phyloP scores from a whole-genome alignment of 2,113 vertebrate species.

The Hippopotamus amphibius region DNA sequence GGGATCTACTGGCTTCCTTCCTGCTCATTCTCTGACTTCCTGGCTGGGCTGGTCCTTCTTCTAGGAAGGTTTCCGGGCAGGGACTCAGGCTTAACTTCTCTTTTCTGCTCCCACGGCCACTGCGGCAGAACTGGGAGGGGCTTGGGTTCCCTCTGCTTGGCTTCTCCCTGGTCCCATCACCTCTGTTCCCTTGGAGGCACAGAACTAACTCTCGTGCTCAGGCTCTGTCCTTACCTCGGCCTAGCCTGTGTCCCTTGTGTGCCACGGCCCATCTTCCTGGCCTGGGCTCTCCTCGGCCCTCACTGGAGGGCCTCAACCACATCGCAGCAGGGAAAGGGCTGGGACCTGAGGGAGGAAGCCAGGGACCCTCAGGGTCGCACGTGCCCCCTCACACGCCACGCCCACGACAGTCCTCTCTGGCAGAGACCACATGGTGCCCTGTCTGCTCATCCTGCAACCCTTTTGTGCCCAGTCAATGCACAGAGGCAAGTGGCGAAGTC shows the following conservation, averaged over 20 bases:
- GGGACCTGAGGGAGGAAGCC: not conserved
- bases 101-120: not conserved
- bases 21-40: not conserved
- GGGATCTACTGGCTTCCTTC: not conserved
- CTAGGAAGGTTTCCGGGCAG: not conserved
- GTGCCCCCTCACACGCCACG: accelerated
- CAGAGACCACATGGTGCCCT: not conserved
- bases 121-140: not conserved
- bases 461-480: not conserved
- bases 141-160: not conserved
- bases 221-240: not conserved
- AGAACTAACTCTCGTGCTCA: not conserved
- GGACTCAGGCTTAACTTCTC: not conserved
- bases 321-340: not conserved
- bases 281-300: not conserved
- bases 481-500: not conserved
- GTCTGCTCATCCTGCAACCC: not conserved
- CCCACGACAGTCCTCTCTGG: not conserved
- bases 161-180: not conserved
- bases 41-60: not conserved
- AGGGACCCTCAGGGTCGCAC: not conserved
- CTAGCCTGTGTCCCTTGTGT: not conserved
- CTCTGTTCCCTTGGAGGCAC: too few relatives aligned
- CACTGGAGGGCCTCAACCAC: not conserved
- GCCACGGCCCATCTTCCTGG: not conserved